These are phyloP conservation scores for Nesidiocoris tenuis DNA, from an alignment of 2,888 invertebrate species.

Conservation along the genomic window DNA sequence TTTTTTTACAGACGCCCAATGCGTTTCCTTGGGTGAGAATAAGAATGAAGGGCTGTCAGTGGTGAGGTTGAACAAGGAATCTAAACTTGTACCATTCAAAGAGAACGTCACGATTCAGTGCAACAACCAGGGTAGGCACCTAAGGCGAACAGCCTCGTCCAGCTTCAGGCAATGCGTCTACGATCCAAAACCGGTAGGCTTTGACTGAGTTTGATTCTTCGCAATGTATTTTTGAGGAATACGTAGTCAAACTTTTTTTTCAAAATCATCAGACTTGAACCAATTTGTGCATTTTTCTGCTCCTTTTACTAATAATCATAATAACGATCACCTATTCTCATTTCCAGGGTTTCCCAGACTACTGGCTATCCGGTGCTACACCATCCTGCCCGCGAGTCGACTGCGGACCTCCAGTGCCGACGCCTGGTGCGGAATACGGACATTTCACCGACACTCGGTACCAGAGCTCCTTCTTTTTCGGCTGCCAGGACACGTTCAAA, in stretches of 20 bases:
- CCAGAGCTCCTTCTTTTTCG: slow-evolving; percentile 92
- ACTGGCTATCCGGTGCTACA: slow-evolving; percentile 83
- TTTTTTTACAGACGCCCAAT: slow-evolving; percentile 77
- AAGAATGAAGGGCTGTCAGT: slow-evolving; percentile 82
- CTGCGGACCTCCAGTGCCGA: slow-evolving; percentile 87
- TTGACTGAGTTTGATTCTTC: no score
- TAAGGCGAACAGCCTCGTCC: slow-evolving; percentile 78
- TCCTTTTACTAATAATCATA: no score
- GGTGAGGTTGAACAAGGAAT: slow-evolving; percentile 74
- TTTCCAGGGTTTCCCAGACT: slow-evolving; percentile 74
- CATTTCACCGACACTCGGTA: slow-evolving; percentile 83
- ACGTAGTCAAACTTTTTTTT: no score
- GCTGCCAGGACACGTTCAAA: slow-evolving; percentile 93
- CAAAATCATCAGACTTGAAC: no score
- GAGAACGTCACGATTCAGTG: slow-evolving; percentile 88
- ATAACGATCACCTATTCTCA: no score
- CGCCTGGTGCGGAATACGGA: slow-evolving; percentile 92
- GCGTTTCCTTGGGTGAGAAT: slow-evolving; percentile 85
- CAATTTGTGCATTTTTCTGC: no score
- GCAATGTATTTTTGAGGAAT: no score
- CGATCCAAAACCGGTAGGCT: slow-evolving; percentile 79
- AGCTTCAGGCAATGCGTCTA: slow-evolving; percentile 92
- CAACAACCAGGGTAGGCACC: slow-evolving; percentile 70
- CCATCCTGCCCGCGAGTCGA: slow-evolving; percentile 86
- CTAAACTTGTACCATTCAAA: slow-evolving; percentile 81